These are phyloP conservation scores for Zosterops japonicus DNA, from an alignment of 2,113 vertebrate genomes.

Conservation along the genomic window DNA sequence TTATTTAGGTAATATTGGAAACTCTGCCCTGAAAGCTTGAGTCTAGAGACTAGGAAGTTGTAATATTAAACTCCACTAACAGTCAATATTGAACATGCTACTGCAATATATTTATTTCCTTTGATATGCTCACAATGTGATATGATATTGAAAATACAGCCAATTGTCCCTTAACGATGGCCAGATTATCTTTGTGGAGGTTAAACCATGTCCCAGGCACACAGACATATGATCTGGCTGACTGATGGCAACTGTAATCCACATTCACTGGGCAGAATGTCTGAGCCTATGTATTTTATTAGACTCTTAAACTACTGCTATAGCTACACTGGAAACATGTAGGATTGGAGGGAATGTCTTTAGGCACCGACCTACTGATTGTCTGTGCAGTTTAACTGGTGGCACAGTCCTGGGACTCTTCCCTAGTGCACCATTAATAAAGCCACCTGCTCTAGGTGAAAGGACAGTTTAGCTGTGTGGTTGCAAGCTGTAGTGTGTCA, in stretches of 20 bases:
- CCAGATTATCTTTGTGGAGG: background rate
- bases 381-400: background rate
- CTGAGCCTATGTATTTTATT: background rate
- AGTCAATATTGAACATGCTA: background rate
- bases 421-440: background rate
- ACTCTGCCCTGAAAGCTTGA: background rate
- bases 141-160: background rate
- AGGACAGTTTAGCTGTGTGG: background rate
- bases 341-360: background rate
- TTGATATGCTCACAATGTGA: accelerated
- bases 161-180: background rate
- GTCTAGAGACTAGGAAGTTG: background rate
- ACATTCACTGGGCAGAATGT: background rate
- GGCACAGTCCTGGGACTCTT: background rate
- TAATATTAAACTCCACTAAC: background rate
- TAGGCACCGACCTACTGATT: background rate
- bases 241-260: background rate
- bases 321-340: background rate
- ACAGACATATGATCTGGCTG: background rate
- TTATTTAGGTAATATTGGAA: background rate
- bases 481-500: background rate
- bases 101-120: background rate
- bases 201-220: background rate
- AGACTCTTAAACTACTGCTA: background rate
- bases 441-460: background rate